Evolutionary conservation across 2,888 invertebrate genomes (phyloP).

Genomic region (Drosophila formosana): DNA sequence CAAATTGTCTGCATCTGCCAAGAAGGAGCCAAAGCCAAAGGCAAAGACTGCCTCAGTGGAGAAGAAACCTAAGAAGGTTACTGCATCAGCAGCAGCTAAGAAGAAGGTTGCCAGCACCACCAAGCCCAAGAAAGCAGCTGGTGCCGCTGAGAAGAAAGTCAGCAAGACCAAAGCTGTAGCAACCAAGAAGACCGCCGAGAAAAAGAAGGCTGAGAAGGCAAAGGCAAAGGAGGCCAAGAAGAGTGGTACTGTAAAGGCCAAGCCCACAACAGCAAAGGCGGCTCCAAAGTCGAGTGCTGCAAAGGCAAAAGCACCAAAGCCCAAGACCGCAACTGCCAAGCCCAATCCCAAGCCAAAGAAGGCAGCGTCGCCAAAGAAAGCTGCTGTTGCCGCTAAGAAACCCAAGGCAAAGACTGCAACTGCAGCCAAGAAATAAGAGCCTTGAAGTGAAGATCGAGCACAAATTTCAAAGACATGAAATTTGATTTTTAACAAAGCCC

Average conservation of each 20-base stretch:
- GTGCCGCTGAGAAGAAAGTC: conserved; percentile 36
- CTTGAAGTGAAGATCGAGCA: no score
- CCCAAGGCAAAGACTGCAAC: conserved; percentile 47
- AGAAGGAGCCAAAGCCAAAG: conserved; percentile 47
- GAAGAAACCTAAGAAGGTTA: conserved; percentile 39
- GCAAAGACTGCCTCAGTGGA: conserved; percentile 36
- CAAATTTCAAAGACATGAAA: no score
- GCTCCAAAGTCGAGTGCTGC: conserved; percentile 24
- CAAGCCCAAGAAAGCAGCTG: conserved; percentile 33
- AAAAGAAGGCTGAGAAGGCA: conserved; percentile 43
- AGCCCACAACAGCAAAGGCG: conserved; percentile 38
- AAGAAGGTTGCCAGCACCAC: conserved; percentile 19
- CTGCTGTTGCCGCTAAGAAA: conserved; percentile 35
- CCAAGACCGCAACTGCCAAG: conserved; percentile 40
- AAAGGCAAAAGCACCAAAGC: conserved; percentile 42
- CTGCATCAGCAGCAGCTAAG: conserved; percentile 19
- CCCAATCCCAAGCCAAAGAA: conserved; percentile 22
- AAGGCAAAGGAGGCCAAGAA: conserved; percentile 49
- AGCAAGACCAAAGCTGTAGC: conserved; percentile 23
- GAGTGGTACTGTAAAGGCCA: conserved; percentile 45
- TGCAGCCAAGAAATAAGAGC: not conserved
- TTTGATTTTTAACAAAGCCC: not conserved
- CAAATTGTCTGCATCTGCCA: conserved; percentile 55
- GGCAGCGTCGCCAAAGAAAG: conserved; percentile 37
- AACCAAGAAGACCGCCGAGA: conserved; percentile 48